phyloP scores from a whole-genome alignment of 2,113 vertebrate genomes.

The Rousettus leschenaultii region DNA sequence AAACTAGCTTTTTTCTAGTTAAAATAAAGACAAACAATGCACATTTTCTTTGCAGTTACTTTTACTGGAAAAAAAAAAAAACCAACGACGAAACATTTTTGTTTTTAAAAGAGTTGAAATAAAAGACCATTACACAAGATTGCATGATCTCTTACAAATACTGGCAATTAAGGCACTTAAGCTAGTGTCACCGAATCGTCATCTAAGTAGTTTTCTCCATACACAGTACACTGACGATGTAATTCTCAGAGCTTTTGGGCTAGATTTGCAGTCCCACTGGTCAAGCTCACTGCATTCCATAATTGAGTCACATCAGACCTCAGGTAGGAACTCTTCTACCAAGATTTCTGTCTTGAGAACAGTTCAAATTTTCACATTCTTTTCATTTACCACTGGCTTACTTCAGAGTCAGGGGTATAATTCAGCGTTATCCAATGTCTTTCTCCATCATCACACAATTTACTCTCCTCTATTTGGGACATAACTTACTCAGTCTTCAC shows the following conservation, averaged over 20 bases:
- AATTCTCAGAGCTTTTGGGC: slow-evolving; percentile 29
- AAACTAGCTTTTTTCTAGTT: not conserved
- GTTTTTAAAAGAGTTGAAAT: slow-evolving; percentile 77
- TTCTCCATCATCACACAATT: slow-evolving; percentile 48
- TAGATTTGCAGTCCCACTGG: slow-evolving; percentile 24
- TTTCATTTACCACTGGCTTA: slow-evolving; percentile 19
- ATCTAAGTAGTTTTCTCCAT: not conserved
- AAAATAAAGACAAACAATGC: slow-evolving; percentile 47
- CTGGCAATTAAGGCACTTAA: slow-evolving; percentile 55
- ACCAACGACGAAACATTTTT: slow-evolving; percentile 70
- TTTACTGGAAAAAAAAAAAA: slow-evolving; percentile 82
- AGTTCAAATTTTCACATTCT: slow-evolving; percentile 66
- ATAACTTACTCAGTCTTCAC: slow-evolving; percentile 63
- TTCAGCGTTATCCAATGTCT: slow-evolving; percentile 31
- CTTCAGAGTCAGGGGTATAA: not conserved
- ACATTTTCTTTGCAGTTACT: slow-evolving; percentile 70
- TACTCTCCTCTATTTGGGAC: slow-evolving; percentile 68
- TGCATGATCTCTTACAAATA: slow-evolving; percentile 74
- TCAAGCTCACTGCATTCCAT: not conserved
- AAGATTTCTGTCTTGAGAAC: slow-evolving; percentile 34
- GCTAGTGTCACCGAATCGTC: slow-evolving; percentile 28
- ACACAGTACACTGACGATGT: slow-evolving; percentile 46
- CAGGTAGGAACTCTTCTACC: slow-evolving; percentile 36
- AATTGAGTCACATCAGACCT: slow-evolving; percentile 21
- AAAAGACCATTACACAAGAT: slow-evolving; percentile 78